Conservation (phyloP, 2,888 invertebrate species). For the Digitonthophagus gazella region DNA sequence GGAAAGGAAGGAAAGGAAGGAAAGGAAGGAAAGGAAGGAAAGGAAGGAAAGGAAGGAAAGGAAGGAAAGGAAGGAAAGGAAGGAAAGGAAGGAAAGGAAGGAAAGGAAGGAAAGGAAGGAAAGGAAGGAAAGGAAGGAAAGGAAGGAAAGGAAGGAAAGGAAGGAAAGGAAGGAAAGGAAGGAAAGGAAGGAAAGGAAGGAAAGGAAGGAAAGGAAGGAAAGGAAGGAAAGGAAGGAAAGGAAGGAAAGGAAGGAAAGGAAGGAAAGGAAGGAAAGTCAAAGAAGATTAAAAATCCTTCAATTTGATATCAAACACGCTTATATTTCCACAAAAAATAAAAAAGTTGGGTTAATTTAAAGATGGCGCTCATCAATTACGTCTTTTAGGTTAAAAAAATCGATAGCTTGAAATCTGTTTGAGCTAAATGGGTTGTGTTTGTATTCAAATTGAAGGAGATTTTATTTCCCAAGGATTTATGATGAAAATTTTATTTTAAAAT, state of each 20-base stretch:
- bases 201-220: constrained; percentile 38
- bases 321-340: too few species aligned
- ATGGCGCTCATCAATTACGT: neutral
- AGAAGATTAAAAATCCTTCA: too few species aligned
- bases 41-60: constrained; percentile 32
- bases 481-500: neutral
- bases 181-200: constrained; percentile 34
- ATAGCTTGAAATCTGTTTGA: too few species aligned
- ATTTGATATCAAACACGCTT: too few species aligned
- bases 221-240: constrained; percentile 45
- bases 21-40: constrained; percentile 30
- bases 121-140: constrained; percentile 39
- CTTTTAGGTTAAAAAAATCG: too few species aligned
- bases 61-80: constrained; percentile 36
- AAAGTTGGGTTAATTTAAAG: neutral
- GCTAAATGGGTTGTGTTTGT: too few species aligned
- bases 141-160: constrained; percentile 45
- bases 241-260: constrained; percentile 45
- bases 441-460: too few species aligned
- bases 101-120: constrained; percentile 33
- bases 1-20: constrained; percentile 35
- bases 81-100: constrained; percentile 28
- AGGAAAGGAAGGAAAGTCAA: too few species aligned
- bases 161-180: constrained; percentile 42
- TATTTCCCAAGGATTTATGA: too few species aligned